phyloP scores from a whole-genome alignment of 2,113 vertebrate species.

The Neodon shergylaensis region DNA sequence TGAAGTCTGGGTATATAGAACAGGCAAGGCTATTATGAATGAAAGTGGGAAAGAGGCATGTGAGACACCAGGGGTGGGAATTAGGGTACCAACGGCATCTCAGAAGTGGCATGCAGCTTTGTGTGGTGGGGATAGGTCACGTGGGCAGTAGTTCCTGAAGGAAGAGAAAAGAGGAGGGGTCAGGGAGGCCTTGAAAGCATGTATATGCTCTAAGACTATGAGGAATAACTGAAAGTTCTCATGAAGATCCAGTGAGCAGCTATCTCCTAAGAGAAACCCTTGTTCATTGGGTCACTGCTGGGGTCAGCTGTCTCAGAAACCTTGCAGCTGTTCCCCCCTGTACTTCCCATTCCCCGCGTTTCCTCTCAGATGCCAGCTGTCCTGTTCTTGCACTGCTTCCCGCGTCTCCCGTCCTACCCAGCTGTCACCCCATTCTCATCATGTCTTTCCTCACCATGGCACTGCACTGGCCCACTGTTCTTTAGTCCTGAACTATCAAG shows the following conservation, averaged over 20 bases:
- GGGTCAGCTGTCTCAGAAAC: neutral
- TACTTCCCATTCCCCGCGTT: neutral
- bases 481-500: neutral
- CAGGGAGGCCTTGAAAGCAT: neutral
- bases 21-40: neutral
- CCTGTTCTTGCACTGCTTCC: neutral
- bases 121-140: neutral
- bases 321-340: neutral
- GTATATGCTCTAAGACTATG: neutral
- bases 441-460: neutral
- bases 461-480: neutral
- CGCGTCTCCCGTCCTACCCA: neutral
- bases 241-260: neutral
- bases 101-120: neutral
- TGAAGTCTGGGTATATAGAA: neutral
- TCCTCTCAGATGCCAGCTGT: neutral
- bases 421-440: neutral
- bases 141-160: neutral
- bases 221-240: constrained; percentile 33
- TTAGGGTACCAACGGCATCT: neutral
- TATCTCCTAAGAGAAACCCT: neutral
- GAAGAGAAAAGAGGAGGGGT: no score
- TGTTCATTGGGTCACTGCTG: neutral
- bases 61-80: neutral
- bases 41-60: neutral